Evolutionary conservation across 2,888 invertebrate species (phyloP).

Genomic region (Metacarcinus magister): DNA sequence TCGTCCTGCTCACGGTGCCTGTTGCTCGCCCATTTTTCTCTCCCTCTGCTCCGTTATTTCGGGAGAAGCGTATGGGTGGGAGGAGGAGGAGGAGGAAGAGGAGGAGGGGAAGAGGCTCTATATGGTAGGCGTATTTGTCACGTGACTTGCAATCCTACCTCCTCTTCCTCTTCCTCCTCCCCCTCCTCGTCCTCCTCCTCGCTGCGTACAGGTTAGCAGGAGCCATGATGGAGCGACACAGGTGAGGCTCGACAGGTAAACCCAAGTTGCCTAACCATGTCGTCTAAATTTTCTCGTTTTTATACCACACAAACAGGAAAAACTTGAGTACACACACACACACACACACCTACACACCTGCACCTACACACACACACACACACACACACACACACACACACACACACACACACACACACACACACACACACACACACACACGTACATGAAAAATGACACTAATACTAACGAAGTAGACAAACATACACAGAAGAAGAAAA

Average conservation of each 20-base stretch:
- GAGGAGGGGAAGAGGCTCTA: background rate
- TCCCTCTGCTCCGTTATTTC: background rate
- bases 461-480: background rate
- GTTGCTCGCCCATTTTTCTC: background rate
- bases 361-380: slow-evolving; percentile 50
- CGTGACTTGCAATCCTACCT: background rate
- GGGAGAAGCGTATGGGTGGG: background rate
- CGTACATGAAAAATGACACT: background rate
- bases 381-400: slow-evolving; percentile 23
- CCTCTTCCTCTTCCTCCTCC: background rate
- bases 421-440: background rate
- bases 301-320: background rate
- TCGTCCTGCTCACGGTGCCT: background rate
- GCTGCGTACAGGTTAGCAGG: background rate
- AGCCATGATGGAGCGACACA: background rate
- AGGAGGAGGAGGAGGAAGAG: slow-evolving; percentile 33
- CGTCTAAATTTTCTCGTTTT: background rate
- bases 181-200: background rate
- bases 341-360: background rate
- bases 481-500: background rate
- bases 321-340: background rate
- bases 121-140: background rate
- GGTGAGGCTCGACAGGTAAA: background rate
- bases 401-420: slow-evolving; percentile 51
- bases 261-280: background rate